phyloP scores from a whole-genome alignment of 2,113 vertebrate genomes.

The Seriola quinqueradiata region DNA sequence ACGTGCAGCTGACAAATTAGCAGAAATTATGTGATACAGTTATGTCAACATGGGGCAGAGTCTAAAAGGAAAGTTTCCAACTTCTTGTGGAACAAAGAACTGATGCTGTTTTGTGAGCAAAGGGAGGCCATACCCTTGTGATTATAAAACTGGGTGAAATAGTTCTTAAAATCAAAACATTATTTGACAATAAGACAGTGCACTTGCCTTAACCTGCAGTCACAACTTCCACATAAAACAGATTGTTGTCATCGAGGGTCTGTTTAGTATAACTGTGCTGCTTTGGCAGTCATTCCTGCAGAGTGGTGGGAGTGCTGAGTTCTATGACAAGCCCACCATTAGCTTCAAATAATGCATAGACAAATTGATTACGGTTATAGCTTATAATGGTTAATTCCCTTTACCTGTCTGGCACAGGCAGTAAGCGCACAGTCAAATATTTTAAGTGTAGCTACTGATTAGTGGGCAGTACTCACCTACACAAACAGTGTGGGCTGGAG shows the following conservation, averaged over 20 bases:
- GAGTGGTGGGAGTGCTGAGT: slow-evolving; percentile 5
- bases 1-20: neutral
- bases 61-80: neutral
- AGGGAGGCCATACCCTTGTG: too few species aligned
- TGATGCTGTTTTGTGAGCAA: neutral
- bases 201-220: neutral
- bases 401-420: slow-evolving; percentile 19
- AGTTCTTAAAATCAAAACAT: neutral
- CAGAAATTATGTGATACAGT: neutral
- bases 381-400: slow-evolving; percentile 24
- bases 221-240: neutral
- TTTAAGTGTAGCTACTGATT: slow-evolving; percentile 46
- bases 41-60: neutral
- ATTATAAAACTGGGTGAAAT: neutral
- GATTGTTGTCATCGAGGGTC: neutral
- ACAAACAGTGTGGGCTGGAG: slow-evolving; percentile 49
- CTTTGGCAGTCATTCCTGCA: neutral
- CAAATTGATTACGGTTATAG: slow-evolving; percentile 34
- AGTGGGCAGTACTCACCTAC: slow-evolving; percentile 34
- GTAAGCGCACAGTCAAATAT: slow-evolving; percentile 12
- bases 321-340: neutral
- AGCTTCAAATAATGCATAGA: slow-evolving; percentile 21
- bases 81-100: neutral
- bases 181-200: neutral
- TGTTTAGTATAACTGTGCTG: neutral